Base-by-base conservation (phyloP, 1,140 invertebrate species). In the Ganaspis sp. region DNA sequence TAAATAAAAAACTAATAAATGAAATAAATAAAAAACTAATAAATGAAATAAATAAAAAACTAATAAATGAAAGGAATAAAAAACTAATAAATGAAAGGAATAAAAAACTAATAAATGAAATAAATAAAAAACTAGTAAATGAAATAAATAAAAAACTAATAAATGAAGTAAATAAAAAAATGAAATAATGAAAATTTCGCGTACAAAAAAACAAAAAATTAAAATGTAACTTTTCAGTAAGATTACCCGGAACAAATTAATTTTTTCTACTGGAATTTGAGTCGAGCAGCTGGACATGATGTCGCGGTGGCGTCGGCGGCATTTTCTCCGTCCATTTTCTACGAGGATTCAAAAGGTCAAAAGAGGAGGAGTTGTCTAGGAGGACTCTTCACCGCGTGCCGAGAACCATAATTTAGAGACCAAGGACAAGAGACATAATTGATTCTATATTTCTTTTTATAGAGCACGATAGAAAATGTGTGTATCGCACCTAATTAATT, bases 241-340 rank as follows among this genome's bases (percentile, higher is more conserved):
- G 29, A n/a, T n/a, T 34, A 34, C 29, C 29, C 2, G 29, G 29
- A 34, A 34, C 29, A 34, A 3, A 34, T 34, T 34, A 34, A 4
- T 45, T 45, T 45, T 45, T 45, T n/a, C 42, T 45, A 15, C 4
- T 45, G 42, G 29, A 34, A 34, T 6, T 34, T 6, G 29, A 34
- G 29, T 34, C 29, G 12, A 26, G 15, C 54, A 64, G 54, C 54
- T 64, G 54, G 9, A 64, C 58, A 26, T 64, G 58, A 64, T 64
- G 58, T 64, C 26, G 58, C 21, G 58, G 58, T 64, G 58, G 58
- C 58, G 58, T 64, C 58, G 58, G 58, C 58, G 26, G 58, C 58
- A 64, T 64, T 64, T 64, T 64, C 12, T 64, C 23, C 58, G 58
- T 64, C 58, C 58, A 64, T 64, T 64, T 64, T 64, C 58, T 64